These are phyloP conservation scores for Stegophylla sp. DNA, from an alignment of 2,888 invertebrate species.

Conservation along the genomic window DNA sequence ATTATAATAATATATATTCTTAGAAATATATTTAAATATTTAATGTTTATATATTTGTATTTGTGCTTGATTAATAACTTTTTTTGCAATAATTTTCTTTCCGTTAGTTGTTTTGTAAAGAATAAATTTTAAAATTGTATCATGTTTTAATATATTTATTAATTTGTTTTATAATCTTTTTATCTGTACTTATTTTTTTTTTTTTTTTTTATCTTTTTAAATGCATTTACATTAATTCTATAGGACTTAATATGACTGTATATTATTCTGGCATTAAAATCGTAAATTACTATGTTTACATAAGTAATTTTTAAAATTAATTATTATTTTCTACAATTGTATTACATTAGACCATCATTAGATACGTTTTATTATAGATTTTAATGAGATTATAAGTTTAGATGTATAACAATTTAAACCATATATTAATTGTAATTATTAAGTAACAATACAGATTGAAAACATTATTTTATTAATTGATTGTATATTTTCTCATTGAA, in stretches of 20 bases:
- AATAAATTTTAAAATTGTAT: slow-evolving; percentile 38
- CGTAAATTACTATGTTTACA: slow-evolving; percentile 24
- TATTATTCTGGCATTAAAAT: slow-evolving; percentile 34
- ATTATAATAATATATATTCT: slow-evolving; percentile 15
- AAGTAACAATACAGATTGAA: slow-evolving; percentile 40
- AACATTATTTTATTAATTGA: slow-evolving; percentile 55
- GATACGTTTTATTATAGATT: slow-evolving; percentile 40
- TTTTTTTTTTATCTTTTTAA: slow-evolving; percentile 28
- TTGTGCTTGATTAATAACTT: slow-evolving; percentile 28
- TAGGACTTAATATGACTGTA: slow-evolving; percentile 7
- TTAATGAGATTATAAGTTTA: slow-evolving; percentile 42
- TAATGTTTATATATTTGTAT: slow-evolving; percentile 41
- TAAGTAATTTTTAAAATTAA: slow-evolving; percentile 27
- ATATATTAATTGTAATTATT: slow-evolving; percentile 28
- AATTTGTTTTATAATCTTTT: slow-evolving; percentile 22
- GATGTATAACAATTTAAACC: slow-evolving; percentile 33
- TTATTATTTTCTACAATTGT: slow-evolving; percentile 31
- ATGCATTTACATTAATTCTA: slow-evolving; percentile 29
- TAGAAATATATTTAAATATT: slow-evolving; percentile 38
- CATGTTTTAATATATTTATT: slow-evolving; percentile 27
- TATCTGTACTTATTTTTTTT: slow-evolving; percentile 43
- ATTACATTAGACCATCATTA: slow-evolving; percentile 20
- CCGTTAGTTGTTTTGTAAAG: slow-evolving; percentile 37
- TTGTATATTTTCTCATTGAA: slow-evolving; percentile 2
- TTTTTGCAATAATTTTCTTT: slow-evolving; percentile 35